Evolutionary conservation across 2,888 invertebrate species (phyloP).

Genomic region (Didymodactylos carnosus): DNA sequence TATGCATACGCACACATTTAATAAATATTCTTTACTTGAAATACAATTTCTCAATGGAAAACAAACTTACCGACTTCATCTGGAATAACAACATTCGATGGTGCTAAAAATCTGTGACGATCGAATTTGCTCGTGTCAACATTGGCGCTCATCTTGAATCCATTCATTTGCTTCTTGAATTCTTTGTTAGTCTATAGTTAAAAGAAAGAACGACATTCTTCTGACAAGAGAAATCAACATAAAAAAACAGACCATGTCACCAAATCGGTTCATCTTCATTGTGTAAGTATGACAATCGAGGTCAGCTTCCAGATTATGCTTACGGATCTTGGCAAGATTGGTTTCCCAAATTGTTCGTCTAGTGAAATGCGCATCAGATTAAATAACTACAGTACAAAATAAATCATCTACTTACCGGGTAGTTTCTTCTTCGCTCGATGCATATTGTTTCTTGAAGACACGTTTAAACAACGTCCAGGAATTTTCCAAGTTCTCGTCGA

Average conservation of each 20-base stretch:
- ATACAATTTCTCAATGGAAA: not conserved
- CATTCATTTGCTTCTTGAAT: slow-evolving; percentile 16
- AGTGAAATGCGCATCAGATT: not conserved
- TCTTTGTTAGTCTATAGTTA: slow-evolving; percentile 6
- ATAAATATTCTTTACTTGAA: not conserved
- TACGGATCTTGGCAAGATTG: not conserved
- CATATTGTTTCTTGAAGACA: not conserved
- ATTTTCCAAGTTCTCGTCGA: not conserved
- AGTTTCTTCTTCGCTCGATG: not conserved
- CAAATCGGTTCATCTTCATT: slow-evolving; percentile 4
- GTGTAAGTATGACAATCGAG: not conserved
- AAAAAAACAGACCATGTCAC: not conserved
- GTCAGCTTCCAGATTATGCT: slow-evolving; percentile 3
- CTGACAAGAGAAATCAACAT: not conserved
- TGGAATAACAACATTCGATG: not conserved
- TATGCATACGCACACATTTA: not conserved
- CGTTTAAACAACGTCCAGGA: not conserved
- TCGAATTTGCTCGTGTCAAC: not conserved
- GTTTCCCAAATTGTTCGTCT: slow-evolving; percentile 8
- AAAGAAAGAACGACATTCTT: not conserved
- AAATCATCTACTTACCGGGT: not conserved
- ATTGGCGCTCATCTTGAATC: slow-evolving; percentile 16
- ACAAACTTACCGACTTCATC: not conserved
- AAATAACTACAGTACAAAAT: not conserved
- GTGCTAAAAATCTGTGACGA: not conserved